Evolutionary conservation across 2,888 invertebrate species (phyloP).

Genomic region (Temnothorax ravouxi): DNA sequence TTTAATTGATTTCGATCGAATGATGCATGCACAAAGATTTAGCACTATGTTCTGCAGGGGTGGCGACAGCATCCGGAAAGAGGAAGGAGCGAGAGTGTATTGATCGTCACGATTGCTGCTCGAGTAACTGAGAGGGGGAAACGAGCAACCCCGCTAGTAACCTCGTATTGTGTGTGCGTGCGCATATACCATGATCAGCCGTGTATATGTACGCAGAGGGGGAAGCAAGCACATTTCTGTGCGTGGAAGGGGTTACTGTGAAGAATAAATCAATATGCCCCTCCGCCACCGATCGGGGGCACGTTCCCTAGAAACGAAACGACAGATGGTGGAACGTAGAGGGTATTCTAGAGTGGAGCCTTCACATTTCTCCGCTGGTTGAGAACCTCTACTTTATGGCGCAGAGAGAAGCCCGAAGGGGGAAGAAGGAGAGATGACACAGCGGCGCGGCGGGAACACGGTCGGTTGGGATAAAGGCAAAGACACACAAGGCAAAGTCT

Average conservation of each 20-base stretch:
- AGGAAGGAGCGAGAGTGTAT: conserved; percentile 72
- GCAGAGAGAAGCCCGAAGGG: conserved; percentile 51
- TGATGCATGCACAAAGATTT: conserved; percentile 29
- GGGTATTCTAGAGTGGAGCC: conserved; percentile 40
- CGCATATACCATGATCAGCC: neutral
- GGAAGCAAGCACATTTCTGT: conserved; percentile 62
- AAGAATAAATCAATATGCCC: conserved; percentile 82
- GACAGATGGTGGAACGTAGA: conserved; percentile 70
- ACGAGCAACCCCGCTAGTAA: conserved; percentile 62
- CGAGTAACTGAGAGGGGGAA: conserved; percentile 61
- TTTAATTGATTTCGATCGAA: conserved; percentile 64
- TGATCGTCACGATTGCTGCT: conserved; percentile 75
- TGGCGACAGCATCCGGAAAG: conserved; percentile 62
- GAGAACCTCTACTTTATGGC: conserved; percentile 71
- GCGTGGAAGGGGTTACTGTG: conserved; percentile 72
- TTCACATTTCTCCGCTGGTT: conserved; percentile 67
- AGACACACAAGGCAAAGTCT: conserved; percentile 13
- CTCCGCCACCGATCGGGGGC: conserved; percentile 73
- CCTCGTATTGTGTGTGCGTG: conserved; percentile 8
- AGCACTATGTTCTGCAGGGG: conserved; percentile 22
- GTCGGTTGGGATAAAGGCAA: conserved; percentile 64
- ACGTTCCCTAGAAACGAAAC: conserved; percentile 72
- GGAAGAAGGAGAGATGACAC: conserved; percentile 49
- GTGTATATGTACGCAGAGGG: conserved; percentile 42
- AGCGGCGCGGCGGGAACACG: conserved; percentile 48